phyloP scores from a whole-genome alignment of 2,113 vertebrate genomes.

The Ifrita kowaldi region DNA sequence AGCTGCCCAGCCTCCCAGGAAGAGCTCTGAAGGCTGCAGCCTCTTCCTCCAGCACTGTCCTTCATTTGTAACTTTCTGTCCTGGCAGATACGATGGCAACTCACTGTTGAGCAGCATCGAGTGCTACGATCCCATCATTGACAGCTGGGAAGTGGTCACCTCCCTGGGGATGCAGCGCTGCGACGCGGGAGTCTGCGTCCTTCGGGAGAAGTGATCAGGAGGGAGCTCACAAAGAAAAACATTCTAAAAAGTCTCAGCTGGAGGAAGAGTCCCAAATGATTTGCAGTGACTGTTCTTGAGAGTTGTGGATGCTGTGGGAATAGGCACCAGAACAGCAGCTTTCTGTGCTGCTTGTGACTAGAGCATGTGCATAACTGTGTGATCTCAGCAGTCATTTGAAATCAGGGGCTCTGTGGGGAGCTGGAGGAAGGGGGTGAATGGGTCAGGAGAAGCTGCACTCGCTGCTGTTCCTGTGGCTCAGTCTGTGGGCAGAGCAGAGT shows the following conservation, averaged over 20 bases:
- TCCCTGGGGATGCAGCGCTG: constrained; percentile 98
- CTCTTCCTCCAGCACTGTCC: neutral
- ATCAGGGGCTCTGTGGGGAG: neutral
- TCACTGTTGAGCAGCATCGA: constrained; percentile 97
- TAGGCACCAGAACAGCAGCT: constrained; percentile 37
- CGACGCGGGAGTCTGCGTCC: constrained; percentile 94
- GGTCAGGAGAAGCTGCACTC: neutral
- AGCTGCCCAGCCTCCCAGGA: neutral
- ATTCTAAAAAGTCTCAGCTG: neutral
- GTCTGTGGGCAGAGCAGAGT: constrained; percentile 18
- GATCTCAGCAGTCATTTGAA: constrained; percentile 34
- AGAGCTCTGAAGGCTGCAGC: neutral
- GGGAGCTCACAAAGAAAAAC: neutral
- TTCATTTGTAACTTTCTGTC: constrained; percentile 1
- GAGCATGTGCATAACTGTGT: neutral
- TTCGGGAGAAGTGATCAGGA: constrained; percentile 88
- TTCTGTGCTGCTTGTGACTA: constrained; percentile 55
- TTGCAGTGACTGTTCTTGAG: constrained; percentile 65
- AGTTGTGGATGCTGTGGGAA: constrained; percentile 52
- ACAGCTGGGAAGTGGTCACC: constrained; percentile 97
- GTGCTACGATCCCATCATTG: constrained; percentile 97
- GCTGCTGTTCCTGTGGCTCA: constrained; percentile 16
- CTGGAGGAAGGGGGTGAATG: neutral
- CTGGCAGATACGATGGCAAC: constrained; percentile 90
- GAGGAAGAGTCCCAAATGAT: constrained; percentile 28